Conservation (phyloP, 2,797 vertebrate species). For the Lophotriccus pileatus region DNA sequence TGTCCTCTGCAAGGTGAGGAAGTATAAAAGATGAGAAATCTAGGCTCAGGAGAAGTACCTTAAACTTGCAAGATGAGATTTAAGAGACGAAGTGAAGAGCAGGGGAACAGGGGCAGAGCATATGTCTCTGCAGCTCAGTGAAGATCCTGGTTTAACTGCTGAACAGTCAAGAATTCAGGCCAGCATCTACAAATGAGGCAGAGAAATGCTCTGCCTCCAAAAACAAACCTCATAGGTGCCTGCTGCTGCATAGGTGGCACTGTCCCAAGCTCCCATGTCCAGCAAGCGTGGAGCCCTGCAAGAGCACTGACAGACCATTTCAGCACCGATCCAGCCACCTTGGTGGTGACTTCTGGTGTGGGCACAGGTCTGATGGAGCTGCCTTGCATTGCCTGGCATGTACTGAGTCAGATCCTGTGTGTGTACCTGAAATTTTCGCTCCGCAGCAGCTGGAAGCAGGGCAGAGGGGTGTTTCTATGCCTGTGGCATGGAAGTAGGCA, state of each 20-base stretch:
- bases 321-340: background rate
- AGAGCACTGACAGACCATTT: background rate
- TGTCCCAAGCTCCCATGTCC: background rate
- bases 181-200: background rate
- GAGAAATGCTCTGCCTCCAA: background rate
- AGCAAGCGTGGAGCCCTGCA: background rate
- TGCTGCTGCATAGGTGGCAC: background rate
- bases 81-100: background rate
- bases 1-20: background rate
- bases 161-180: background rate
- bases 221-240: background rate
- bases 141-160: background rate
- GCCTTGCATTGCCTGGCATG: background rate
- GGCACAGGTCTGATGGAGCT: rapidly evolving
- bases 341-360: background rate
- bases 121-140: background rate
- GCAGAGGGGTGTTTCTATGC: background rate
- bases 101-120: background rate
- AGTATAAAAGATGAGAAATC: background rate
- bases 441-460: background rate
- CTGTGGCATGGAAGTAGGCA: background rate
- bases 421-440: background rate
- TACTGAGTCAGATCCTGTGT: rapidly evolving
- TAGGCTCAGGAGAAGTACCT: background rate
- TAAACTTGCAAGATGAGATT: background rate